These are phyloP conservation scores for Drosophila melanica DNA, from an alignment of 1,140 invertebrate genomes.

Conservation along the genomic window DNA sequence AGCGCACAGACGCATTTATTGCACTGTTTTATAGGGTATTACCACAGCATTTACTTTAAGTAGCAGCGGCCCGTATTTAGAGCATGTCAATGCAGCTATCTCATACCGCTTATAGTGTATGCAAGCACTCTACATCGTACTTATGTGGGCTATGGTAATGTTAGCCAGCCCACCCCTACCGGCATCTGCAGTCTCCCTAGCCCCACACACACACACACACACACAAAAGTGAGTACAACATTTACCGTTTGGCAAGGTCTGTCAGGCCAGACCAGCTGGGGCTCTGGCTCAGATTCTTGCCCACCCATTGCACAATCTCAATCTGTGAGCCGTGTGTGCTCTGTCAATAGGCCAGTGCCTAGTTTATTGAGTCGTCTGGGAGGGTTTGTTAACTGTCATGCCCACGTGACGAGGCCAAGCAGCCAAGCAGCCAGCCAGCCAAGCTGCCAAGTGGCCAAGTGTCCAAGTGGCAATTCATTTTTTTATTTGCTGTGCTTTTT, in stretches of 20 bases:
- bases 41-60: constrained; percentile 50
- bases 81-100: constrained; percentile 74
- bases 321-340: constrained; percentile 45
- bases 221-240: constrained; percentile 53
- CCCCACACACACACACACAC: constrained; percentile 29
- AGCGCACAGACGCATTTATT: not conserved
- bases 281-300: constrained; percentile 72
- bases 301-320: constrained; percentile 76
- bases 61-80: constrained; percentile 54
- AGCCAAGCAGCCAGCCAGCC: constrained; percentile 20
- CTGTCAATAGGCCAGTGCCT: constrained; percentile 73
- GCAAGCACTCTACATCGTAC: constrained; percentile 7
- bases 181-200: constrained; percentile 24
- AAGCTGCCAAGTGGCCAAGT: constrained; percentile 50
- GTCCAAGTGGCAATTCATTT: constrained; percentile 52
- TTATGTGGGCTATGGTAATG: constrained; percentile 69
- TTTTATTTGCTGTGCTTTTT: constrained; percentile 25
- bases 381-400: constrained; percentile 74
- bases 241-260: constrained; percentile 77
- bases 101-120: constrained; percentile 28
- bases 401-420: constrained; percentile 71
- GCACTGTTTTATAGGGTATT: constrained; percentile 29
- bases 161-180: constrained; percentile 46
- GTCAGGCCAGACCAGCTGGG: constrained; percentile 63
- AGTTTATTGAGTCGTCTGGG: constrained; percentile 74